Base-by-base conservation (phyloP, 2,113 vertebrate genomes). In the Platycercus adscitus region DNA sequence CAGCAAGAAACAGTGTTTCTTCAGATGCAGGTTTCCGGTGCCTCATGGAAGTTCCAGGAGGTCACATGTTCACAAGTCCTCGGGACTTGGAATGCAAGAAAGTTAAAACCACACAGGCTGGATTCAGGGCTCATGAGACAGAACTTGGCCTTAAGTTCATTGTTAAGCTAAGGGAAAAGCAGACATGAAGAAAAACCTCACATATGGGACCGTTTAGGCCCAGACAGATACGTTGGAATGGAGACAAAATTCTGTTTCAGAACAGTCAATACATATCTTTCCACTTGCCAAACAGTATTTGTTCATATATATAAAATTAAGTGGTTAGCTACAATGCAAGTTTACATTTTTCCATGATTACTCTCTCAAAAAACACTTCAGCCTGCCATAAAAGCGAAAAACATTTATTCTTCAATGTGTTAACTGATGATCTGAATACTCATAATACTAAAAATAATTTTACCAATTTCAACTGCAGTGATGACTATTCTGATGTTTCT, bases 151-250 rank as follows among this genome's bases (percentile, higher is more conserved):
- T 88, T 35, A 75, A 77, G 1, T 89, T 91, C n/a, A 81, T 31
- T 85, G 41, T 82, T 90, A 77, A 90, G 58, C 43, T 90, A 88
- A 28, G 72, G 76, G 60, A 94, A 96, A 93, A 88, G 72, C 50
- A 93, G 52, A 52, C 72, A 69, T 25, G 29, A 61, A 60, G 35
- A 81, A 96, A 93, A 80, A 47, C 28, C 71, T 92, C 83, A 86
- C 88, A 96, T 79, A 86, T 81, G 83, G 86, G 81, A 93, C 61
- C 88, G 76, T 89, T 95, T 76, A 96, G 65, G 81, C 69, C 41
- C 73, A 94, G 88, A 86, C 70, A 84, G 66, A 43, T 90, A 93
- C 2, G 2, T 4, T 93, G 80, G 73, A 95, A 96, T 23, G 39
- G 31, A 82, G 44, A 81, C 90, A 94, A 88, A 81, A 53, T 55